Evolutionary conservation across 2,113 vertebrate genomes (phyloP), one percentile per base, ranked within the genome.

Genomic region (Lepus europaeus): DNA sequence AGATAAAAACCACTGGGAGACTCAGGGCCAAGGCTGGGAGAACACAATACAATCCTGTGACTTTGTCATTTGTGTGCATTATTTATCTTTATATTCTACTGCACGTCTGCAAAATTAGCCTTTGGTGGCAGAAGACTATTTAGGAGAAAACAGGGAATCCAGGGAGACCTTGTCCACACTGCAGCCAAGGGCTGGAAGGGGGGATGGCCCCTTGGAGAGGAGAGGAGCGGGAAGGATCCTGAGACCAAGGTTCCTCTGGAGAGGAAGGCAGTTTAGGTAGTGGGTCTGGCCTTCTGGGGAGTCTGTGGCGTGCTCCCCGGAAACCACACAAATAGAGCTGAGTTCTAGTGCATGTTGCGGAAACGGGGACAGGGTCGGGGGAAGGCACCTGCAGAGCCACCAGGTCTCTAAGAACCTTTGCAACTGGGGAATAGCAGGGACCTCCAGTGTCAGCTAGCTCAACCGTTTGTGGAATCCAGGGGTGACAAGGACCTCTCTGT

Each of bases 81-180:
- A n/a, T 12, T 93, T 91, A 68, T 90, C 94, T 96, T 93, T 86
- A 63, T 95, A 13, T 72, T 92, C 31, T 90, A 53, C 45, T 90
- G 8, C 51, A 0, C 86, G 33, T 79, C 51, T 45, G 84, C 76
- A 90, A 51, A 87, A 83, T 61, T 94, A 68, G 69, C 25, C 49
- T 95, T 81, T 76, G 20, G 81, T 63, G 49, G 19, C n/a, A 72
- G 20, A 68, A 68, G 77, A 56, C 87, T 91, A 19, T 74, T 56
- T 74, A 45, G 78, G 56, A 89, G 33, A 73, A 6, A 53, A 23
- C 29, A 6, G 22, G 14, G 9, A 45, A 22, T 64, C 6, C 6
- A n/a, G 23, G 59, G 19, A 69, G 69, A 90, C 73, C 1, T 0
- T 59, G 51, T 31, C 53, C 31, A 7, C 36, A 12, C 53, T 66